Evolutionary conservation across 2,797 vertebrate species (phyloP).

Genomic region (Echeneis naucrates): DNA sequence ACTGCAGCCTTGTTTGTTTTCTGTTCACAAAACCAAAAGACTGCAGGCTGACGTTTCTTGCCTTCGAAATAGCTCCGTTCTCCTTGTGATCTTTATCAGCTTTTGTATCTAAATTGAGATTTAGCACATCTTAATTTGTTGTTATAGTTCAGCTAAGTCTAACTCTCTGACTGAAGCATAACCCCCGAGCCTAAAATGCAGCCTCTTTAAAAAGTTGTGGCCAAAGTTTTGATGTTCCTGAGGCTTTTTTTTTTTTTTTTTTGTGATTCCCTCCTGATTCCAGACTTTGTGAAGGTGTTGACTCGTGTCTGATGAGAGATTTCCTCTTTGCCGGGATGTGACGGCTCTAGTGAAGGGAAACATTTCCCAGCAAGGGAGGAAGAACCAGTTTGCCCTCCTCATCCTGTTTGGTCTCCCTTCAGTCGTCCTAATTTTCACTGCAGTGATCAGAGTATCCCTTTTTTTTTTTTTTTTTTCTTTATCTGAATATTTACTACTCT

Average conservation of each 20-base stretch:
- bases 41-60: background rate
- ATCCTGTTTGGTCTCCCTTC: constrained; percentile 73
- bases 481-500: background rate
- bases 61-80: constrained; percentile 39
- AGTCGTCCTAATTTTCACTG: constrained; percentile 3
- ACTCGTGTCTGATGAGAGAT: constrained; percentile 38
- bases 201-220: too few relatives aligned
- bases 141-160: background rate
- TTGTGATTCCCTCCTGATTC: constrained; percentile 7
- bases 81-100: background rate
- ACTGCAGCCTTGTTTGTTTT: constrained; percentile 17
- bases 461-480: background rate
- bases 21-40: background rate
- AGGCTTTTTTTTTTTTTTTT: constrained; percentile 1
- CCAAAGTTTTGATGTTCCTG: too few relatives aligned
- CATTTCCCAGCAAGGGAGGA: constrained; percentile 66
- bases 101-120: too few relatives aligned
- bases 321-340: constrained; percentile 71
- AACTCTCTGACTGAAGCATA: background rate
- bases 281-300: constrained; percentile 50
- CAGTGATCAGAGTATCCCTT: constrained; percentile 21
- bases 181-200: background rate
- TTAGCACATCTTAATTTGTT: constrained; percentile 3
- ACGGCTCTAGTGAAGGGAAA: constrained; percentile 52
- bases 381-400: constrained; percentile 66